Base-by-base conservation (phyloP, 37 sponge, comb jelly and placozoan genomes). In the Cladorhizidae sp. region DNA sequence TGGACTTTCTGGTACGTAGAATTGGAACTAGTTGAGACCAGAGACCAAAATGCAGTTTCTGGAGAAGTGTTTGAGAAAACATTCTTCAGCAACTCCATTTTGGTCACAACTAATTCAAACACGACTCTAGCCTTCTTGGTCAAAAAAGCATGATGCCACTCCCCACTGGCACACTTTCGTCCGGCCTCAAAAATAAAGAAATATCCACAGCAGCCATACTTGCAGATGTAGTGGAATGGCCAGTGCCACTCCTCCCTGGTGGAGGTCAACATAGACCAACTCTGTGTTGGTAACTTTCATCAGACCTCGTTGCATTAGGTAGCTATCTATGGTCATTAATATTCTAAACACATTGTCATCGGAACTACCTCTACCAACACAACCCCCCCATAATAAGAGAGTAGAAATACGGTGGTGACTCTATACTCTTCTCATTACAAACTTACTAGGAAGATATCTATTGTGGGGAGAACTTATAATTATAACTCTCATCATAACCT, bases 151-250 rank as follows among this genome's bases (percentile, higher is more conserved):
- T 88, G 88, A 20, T 85, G 63, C 31, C 93, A 89, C 58, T 88
- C 89, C 21, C 93, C 93, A 11, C 81, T 82, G 2, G 81, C 79
- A 79, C 86, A 93, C 84, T 88, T 95, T 37, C 89, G 58, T 14
- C 95, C 95, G 0, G 95, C 95, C 57, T 95, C 95, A 67, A 95
- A 91, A 20, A 86, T 86, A 57, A 95, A 95, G n/a, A 91, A 79
- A 57, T 91, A 72, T 22, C 83, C 82, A 74, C 91, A 92, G 56
- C 93, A 95, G 5, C 90, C 95, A 43, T 95, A 95, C 75, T 83
- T 81, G 18, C 95, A 18, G 52, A 95, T 71, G 40, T 65, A 91
- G 64, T 83, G 82, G 49, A 95, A 75, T 0, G 95, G 95, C 95
- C 95, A 95, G 38, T 74, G 73, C 88, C 83, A 78, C 8, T 83